These are phyloP conservation scores for Ranitomeya variabilis DNA, from an alignment of 2,113 vertebrate genomes.

Conservation along the genomic window DNA sequence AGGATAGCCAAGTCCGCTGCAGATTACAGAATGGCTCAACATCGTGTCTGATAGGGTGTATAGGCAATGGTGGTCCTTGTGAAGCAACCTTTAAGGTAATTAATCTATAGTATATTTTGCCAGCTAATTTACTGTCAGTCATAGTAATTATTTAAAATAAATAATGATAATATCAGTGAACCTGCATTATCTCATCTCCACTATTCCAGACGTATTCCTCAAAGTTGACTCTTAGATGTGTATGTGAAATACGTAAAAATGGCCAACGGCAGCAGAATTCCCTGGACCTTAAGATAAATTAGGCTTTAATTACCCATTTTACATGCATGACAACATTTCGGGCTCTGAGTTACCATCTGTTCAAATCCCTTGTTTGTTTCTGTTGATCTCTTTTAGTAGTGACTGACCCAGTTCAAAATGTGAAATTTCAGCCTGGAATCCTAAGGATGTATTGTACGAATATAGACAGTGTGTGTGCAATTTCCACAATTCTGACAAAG, in stretches of 20 bases:
- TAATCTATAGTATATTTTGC: background rate
- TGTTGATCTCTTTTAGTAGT: conserved; percentile 28
- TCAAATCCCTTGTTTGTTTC: conserved; percentile 37
- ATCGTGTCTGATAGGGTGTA: too few relatives aligned
- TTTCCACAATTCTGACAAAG: background rate
- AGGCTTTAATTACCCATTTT: conserved; percentile 56
- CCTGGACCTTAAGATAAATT: conserved; percentile 48
- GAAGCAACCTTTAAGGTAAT: background rate
- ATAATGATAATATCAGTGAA: background rate
- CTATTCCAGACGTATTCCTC: background rate
- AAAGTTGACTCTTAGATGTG: background rate
- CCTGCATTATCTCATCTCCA: background rate
- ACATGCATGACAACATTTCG: conserved; percentile 53
- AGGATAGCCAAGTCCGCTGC: too few relatives aligned
- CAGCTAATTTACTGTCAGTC: background rate
- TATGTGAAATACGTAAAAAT: conserved; percentile 26
- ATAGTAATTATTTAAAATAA: background rate
- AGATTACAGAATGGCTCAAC: too few relatives aligned
- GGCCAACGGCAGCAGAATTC: conserved; percentile 17
- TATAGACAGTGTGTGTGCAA: background rate
- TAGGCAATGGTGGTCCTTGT: background rate
- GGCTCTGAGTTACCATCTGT: conserved; percentile 52
- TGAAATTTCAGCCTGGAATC: conserved; percentile 1
- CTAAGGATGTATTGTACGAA: background rate
- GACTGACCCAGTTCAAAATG: conserved; percentile 34